phyloP scores from a whole-genome alignment of 2,888 invertebrate species.

The Catocala fraxini region DNA sequence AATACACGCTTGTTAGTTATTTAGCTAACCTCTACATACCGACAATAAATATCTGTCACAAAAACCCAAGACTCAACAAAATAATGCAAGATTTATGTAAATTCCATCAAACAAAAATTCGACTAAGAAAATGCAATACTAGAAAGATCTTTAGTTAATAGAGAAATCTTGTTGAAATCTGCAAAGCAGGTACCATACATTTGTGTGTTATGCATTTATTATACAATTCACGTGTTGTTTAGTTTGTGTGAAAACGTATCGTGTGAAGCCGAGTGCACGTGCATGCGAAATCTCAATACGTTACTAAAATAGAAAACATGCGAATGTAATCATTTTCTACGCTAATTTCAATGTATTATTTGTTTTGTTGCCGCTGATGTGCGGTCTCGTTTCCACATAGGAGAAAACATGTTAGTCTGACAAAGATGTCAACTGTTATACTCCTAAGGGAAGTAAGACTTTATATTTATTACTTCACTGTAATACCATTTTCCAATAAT shows the following conservation, averaged over 20 bases:
- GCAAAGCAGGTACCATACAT: not conserved
- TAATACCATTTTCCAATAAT: slow-evolving; percentile 11
- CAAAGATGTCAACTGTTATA: not conserved
- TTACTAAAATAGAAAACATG: slow-evolving; percentile 44
- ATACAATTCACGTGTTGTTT: slow-evolving; percentile 23
- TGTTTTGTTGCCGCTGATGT: slow-evolving; percentile 10
- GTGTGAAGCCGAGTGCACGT: slow-evolving; percentile 40
- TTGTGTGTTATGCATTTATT: slow-evolving; percentile 18
- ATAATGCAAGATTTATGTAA: slow-evolving; percentile 5
- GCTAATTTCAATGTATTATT: slow-evolving; percentile 21
- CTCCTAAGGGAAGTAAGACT: slow-evolving; percentile 14
- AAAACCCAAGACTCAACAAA: slow-evolving; percentile 6
- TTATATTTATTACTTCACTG: slow-evolving; percentile 15
- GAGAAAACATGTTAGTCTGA: not conserved
- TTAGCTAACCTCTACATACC: not conserved
- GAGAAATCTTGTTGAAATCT: slow-evolving; percentile 3
- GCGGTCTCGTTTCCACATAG: slow-evolving; percentile 6
- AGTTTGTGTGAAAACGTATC: slow-evolving; percentile 23
- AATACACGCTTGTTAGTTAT: slow-evolving; percentile 11
- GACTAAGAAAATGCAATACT: not conserved
- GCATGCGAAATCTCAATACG: slow-evolving; percentile 29
- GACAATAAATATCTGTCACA: slow-evolving; percentile 7
- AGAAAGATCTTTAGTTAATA: slow-evolving; percentile 1
- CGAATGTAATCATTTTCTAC: slow-evolving; percentile 28
- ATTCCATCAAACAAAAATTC: not conserved